Percentiles rank a stretch among this genome's conserved stretches.
Evolutionary conservation across 2,113 vertebrate genomes (phyloP).

Genomic region (Lophura nycthemera): DNA sequence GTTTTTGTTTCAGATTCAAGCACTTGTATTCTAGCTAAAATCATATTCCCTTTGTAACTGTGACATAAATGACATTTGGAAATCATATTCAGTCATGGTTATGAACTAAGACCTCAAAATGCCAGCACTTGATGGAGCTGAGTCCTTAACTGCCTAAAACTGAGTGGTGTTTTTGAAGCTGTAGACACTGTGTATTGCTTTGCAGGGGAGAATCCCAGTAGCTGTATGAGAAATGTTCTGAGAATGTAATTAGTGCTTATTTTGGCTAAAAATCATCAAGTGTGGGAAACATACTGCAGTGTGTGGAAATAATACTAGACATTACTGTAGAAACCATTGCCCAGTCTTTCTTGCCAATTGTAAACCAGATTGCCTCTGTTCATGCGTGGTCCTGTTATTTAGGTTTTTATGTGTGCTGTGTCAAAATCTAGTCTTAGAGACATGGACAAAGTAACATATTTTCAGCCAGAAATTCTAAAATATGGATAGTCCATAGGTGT

Average conservation of each 20-base stretch:
- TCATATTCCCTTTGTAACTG: not conserved
- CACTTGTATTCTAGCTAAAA: not conserved
- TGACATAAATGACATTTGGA: not conserved
- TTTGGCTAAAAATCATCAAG: not conserved
- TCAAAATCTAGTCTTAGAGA: not conserved
- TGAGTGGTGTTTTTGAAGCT: not conserved
- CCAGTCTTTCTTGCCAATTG: not conserved
- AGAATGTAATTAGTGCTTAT: not conserved
- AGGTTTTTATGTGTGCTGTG: not conserved
- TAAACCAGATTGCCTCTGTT: not conserved
- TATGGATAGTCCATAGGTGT: not conserved
- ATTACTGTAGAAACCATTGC: not conserved
- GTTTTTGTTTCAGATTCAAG: not conserved
- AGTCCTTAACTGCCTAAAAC: not conserved
- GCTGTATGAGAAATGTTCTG: not conserved
- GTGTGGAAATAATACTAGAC: not conserved
- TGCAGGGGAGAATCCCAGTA: not conserved
- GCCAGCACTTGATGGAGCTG: rapidly evolving
- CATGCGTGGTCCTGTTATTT: not conserved
- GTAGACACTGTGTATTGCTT: not conserved
- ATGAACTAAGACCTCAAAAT: not conserved
- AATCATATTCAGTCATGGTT: not conserved
- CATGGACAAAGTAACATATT: not conserved
- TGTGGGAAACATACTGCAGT: not conserved
- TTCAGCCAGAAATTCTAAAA: not conserved